Conservation (phyloP, 2,797 vertebrate genomes). For the Coccyzus lansbergi region DNA sequence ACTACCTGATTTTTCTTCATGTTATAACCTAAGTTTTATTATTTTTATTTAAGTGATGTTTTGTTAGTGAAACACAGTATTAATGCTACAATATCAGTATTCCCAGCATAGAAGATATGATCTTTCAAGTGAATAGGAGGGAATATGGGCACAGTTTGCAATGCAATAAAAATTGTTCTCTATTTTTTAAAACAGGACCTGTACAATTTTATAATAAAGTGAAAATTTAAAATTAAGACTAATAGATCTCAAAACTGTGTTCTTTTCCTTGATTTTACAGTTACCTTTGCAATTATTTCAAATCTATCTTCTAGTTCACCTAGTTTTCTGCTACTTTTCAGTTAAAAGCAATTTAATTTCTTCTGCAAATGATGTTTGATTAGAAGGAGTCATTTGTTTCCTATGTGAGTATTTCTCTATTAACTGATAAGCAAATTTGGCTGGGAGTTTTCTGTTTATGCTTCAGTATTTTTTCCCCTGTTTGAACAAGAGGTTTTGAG, state of each 20-base stretch:
- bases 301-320: not conserved
- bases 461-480: not conserved
- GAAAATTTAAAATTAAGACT: not conserved
- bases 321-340: not conserved
- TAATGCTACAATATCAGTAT: not conserved
- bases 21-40: not conserved
- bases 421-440: not conserved
- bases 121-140: not conserved
- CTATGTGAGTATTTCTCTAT: slow-evolving; percentile 7
- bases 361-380: slow-evolving; percentile 13
- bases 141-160: not conserved
- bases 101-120: not conserved
- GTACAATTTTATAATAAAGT: not conserved
- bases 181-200: not conserved
- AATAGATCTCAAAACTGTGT: not conserved
- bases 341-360: not conserved
- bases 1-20: not conserved
- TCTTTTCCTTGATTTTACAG: not conserved
- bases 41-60: not conserved
- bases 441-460: not conserved
- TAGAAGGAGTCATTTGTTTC: not conserved
- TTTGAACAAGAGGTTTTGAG: not conserved
- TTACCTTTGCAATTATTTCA: slow-evolving; percentile 1
- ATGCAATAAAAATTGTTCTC: not conserved
- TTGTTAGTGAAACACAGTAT: not conserved